Conservation (phyloP, 2,888 invertebrate genomes). For the Calliscelio sp. region DNA sequence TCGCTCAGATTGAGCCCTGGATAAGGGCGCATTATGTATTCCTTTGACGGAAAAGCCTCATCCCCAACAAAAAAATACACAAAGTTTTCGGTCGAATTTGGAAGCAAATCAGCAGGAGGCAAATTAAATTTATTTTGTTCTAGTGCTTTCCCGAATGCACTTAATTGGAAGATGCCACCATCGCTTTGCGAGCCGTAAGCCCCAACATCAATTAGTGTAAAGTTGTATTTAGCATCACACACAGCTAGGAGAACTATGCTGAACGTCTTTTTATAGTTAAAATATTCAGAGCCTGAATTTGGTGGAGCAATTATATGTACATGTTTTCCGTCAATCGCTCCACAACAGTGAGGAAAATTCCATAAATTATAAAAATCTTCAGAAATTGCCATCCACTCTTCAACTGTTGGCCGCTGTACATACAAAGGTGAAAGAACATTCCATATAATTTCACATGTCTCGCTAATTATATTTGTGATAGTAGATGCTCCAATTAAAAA, state of each 20-base stretch:
- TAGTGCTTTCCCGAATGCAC: constrained; percentile 24
- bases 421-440: constrained; percentile 1
- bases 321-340: constrained; percentile 63
- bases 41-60: not conserved
- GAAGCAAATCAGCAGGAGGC: not conserved
- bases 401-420: not conserved
- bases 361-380: constrained; percentile 17
- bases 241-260: constrained; percentile 54
- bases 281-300: constrained; percentile 40
- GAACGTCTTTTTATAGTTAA: constrained; percentile 61
- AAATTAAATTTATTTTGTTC: not conserved
- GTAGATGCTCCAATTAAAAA: no score
- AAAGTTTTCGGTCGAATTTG: not conserved
- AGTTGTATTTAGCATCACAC: constrained; percentile 43
- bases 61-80: not conserved
- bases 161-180: constrained; percentile 20
- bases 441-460: constrained; percentile 5
- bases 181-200: constrained; percentile 41
- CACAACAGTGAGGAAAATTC: constrained; percentile 40
- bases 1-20: not conserved
- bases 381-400: not conserved
- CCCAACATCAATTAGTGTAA: constrained; percentile 42
- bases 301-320: constrained; percentile 48
- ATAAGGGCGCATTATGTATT: not conserved
- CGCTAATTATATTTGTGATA: no score